These are phyloP conservation scores for Candidula unifasciata DNA, from an alignment of 2,888 invertebrate genomes.

Conservation along the genomic window DNA sequence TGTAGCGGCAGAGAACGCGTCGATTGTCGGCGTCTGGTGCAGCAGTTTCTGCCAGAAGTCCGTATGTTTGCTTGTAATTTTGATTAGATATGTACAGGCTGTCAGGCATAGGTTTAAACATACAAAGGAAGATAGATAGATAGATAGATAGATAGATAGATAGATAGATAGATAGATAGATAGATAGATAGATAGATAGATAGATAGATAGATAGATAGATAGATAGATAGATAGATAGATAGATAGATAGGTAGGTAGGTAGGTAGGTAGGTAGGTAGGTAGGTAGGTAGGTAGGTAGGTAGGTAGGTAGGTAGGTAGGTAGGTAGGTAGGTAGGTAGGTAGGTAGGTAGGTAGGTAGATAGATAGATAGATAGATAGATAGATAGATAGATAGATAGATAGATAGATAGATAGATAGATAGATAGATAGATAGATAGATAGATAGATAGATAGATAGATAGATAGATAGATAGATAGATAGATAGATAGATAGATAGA, in stretches of 20 bases:
- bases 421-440: conserved; percentile 10
- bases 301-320: neutral
- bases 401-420: conserved; percentile 15
- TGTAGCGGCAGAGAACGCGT: too few relatives aligned
- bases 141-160: neutral
- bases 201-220: conserved; percentile 12
- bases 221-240: conserved; percentile 25
- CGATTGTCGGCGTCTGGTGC: too few relatives aligned
- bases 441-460: conserved; percentile 15
- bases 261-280: conserved; percentile 1
- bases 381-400: neutral
- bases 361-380: too few relatives aligned
- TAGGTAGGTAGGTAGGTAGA: too few relatives aligned
- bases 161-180: conserved; percentile 10
- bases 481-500: conserved; percentile 15
- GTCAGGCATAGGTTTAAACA: too few relatives aligned
- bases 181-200: conserved; percentile 9
- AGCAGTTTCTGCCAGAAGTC: too few relatives aligned
- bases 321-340: neutral
- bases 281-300: neutral
- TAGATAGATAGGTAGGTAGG: conserved; percentile 13
- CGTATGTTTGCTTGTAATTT: too few relatives aligned
- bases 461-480: conserved; percentile 15
- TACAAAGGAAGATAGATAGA: neutral
- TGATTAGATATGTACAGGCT: too few relatives aligned